Base-by-base conservation (phyloP, 2,113 vertebrate genomes). In the Xiphorhynchus elegans region DNA sequence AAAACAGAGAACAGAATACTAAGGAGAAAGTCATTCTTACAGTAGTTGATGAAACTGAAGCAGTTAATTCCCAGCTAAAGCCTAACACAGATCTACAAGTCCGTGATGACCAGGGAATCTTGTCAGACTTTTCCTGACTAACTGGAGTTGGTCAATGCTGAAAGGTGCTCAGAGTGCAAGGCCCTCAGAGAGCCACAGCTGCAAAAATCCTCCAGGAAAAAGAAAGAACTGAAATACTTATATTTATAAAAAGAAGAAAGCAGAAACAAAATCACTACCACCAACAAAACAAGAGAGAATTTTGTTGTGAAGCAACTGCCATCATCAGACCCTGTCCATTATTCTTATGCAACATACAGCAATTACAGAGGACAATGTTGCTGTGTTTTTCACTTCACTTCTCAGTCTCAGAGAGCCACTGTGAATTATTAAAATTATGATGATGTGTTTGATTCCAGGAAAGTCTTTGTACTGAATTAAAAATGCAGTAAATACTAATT, bases 391-490 rank as follows among this genome's bases (percentile, higher is more conserved):
- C 11, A 55, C n/a, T 76, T 93, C 10, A 21, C 15, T 91, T 90
- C 72, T 89, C 28, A 37, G n/a, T 70, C 62, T 49, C 81, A 87
- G 69, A 49, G 46, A 74, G 13, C 24, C 50, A 81, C 33, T 26
- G 29, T 72, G 21, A 88, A 90, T 86, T 78, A 88, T 49, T 60
- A 75, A 74, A 91, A 90, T 75, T 42, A 33, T 59, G 35, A 59
- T 80, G 21, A 21, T 44, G 67, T 72, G 7, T 81, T 90, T 86
- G 39, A 78, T 88, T 93, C 52, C 85, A 92, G 60, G 55, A 58
- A 93, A 60, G 44, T 26, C 35, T 96, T 92, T 81, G 72, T 88
- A 59, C 79, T 88, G 56, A 92, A 92, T 67, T 88, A 74, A 90
- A 88, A 91, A 92, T 80, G 28, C 62, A 73, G 42, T 58, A 87